A percentile compares a stretch with the other conserved stretches of the same genome.
Evolutionary conservation across 2,888 invertebrate genomes (phyloP).

Genomic region (Euclidia mi): DNA sequence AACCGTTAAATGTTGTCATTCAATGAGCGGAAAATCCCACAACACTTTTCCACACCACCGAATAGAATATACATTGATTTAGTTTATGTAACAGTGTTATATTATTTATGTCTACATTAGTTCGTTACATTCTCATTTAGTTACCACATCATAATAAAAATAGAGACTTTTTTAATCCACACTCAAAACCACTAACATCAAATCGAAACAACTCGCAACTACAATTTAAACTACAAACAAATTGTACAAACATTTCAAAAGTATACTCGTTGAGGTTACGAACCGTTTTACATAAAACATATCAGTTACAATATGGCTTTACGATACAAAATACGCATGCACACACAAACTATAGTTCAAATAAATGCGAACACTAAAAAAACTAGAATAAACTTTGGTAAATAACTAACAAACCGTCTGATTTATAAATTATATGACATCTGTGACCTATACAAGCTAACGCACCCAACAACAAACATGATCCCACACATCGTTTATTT

Average conservation of each 20-base stretch:
- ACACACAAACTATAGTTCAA: constrained; percentile 39
- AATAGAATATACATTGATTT: constrained; percentile 63
- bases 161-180: constrained; percentile 69
- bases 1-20: constrained; percentile 67
- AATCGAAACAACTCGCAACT: constrained; percentile 57
- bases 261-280: constrained; percentile 37
- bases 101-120: constrained; percentile 63
- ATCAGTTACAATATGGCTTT: constrained; percentile 47
- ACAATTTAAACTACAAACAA: constrained; percentile 46
- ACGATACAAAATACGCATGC: constrained; percentile 38
- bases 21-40: constrained; percentile 60
- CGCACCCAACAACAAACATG: neutral
- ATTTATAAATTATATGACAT: constrained; percentile 14
- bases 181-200: constrained; percentile 57
- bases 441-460: constrained; percentile 13
- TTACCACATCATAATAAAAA: constrained; percentile 66
- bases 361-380: constrained; percentile 57
- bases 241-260: constrained; percentile 55
- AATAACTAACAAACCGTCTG: constrained; percentile 48
- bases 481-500: constrained; percentile 29
- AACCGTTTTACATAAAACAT: constrained; percentile 41
- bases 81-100: constrained; percentile 70
- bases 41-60: constrained; percentile 52
- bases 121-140: constrained; percentile 63
- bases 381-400: constrained; percentile 56